Percentiles rank a stretch among this genome's conserved stretches.
These are phyloP conservation scores for Escarpia spicata DNA, from an alignment of 2,888 invertebrate genomes.

Conservation along the genomic window DNA sequence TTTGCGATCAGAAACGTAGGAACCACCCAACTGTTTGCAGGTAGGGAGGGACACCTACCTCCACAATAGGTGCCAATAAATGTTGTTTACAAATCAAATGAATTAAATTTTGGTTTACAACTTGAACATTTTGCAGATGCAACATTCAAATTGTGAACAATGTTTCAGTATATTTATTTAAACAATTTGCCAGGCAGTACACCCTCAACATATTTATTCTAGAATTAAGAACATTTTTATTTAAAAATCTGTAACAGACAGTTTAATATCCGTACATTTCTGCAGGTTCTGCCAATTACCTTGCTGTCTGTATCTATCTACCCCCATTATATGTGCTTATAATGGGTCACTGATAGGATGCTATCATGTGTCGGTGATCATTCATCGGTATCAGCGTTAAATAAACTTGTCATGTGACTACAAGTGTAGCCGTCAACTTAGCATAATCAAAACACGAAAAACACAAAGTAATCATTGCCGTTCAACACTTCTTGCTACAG, in stretches of 20 bases:
- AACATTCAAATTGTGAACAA: no score
- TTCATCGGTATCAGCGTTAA: background rate
- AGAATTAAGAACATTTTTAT: no score
- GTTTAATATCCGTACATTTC: background rate
- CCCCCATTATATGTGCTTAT: background rate
- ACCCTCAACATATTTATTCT: no score
- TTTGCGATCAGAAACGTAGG: no score
- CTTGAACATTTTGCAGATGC: no score
- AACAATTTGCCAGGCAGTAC: no score
- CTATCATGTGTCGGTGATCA: constrained; percentile 9
- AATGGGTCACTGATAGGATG: background rate
- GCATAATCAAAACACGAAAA: constrained; percentile 3
- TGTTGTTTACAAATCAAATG: no score
- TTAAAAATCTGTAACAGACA: background rate
- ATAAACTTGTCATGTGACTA: background rate
- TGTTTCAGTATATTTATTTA: no score
- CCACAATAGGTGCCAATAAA: no score
- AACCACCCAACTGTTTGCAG: no score
- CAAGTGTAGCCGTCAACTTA: background rate
- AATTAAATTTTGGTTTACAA: no score
- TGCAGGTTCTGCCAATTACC: background rate
- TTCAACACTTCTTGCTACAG: background rate
- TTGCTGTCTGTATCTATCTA: background rate
- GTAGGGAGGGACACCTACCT: no score
- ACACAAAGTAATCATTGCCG: background rate